These are phyloP conservation scores for Hexactinellida sp. DNA, from an alignment of 37 sponge, comb jelly and placozoan species.

Conservation along the genomic window DNA sequence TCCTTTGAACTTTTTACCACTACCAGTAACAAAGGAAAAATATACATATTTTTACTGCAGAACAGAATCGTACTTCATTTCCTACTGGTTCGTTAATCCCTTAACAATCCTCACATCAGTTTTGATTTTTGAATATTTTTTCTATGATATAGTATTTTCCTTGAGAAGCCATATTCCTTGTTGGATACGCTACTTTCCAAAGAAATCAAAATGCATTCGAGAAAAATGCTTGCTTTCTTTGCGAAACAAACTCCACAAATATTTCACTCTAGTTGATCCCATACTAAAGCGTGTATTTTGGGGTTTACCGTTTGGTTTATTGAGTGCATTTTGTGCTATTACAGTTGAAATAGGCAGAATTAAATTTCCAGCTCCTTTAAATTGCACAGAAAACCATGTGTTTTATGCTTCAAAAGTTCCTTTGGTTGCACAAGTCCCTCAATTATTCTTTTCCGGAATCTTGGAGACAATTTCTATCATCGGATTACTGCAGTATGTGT, in stretches of 20 bases:
- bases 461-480: background rate
- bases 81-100: background rate
- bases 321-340: background rate
- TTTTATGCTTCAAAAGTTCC: background rate
- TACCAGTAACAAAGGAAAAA: background rate
- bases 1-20: background rate
- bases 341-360: background rate
- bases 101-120: background rate
- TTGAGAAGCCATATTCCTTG: background rate
- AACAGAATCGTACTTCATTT: background rate
- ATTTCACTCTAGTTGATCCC: background rate
- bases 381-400: background rate
- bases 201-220: background rate
- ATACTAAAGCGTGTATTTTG: background rate
- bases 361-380: background rate
- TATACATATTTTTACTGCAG: background rate
- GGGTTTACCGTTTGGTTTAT: slow-evolving; percentile 5
- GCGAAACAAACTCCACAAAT: background rate
- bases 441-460: background rate
- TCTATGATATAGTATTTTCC: background rate
- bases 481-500: background rate
- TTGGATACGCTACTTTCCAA: background rate
- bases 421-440: background rate
- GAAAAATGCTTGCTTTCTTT: background rate
- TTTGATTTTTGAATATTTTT: background rate